Conservation (phyloP, 2,888 invertebrate species). For the Colostygia pectinataria region DNA sequence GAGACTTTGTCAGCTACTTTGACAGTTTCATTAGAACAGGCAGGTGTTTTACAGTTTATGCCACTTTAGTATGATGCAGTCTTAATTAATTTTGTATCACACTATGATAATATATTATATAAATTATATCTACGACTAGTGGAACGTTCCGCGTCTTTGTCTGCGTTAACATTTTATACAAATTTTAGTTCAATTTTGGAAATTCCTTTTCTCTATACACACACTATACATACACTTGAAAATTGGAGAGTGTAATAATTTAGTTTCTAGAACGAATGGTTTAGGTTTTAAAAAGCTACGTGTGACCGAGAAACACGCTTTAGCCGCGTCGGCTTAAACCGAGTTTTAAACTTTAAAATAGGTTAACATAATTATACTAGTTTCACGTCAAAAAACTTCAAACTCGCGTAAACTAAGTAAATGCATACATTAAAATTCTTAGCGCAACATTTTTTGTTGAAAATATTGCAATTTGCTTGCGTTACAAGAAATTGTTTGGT, state of each 20-base stretch:
- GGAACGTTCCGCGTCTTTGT: too few relatives aligned
- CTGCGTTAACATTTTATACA: too few relatives aligned
- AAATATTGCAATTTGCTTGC: slow-evolving; percentile 19
- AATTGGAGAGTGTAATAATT: too few relatives aligned
- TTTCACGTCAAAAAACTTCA: slow-evolving; percentile 24
- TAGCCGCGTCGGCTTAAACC: too few relatives aligned
- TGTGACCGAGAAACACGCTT: too few relatives aligned
- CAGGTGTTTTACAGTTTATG: slow-evolving; percentile 17
- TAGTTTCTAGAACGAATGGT: too few relatives aligned
- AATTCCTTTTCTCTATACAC: too few relatives aligned
- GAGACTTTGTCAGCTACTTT: slow-evolving; percentile 5
- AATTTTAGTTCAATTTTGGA: too few relatives aligned
- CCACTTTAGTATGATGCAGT: slow-evolving; percentile 10
- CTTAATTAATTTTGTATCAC: slow-evolving; percentile 18
- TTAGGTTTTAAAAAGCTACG: too few relatives aligned
- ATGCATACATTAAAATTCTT: slow-evolving; percentile 26
- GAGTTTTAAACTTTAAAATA: too few relatives aligned
- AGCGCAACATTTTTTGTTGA: slow-evolving; percentile 12
- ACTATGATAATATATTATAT: slow-evolving; percentile 8
- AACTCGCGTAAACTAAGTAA: slow-evolving; percentile 18
- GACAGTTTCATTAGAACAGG: slow-evolving; percentile 15
- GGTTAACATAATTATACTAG: slow-evolving; percentile 15
- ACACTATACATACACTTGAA: too few relatives aligned
- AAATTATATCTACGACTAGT: too few relatives aligned
- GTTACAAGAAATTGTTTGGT: slow-evolving; percentile 11